A percentile compares a stretch with the other conserved stretches of the same genome.
Evolutionary conservation across 2,888 invertebrate genomes (phyloP).

Genomic region (Labia minor): DNA sequence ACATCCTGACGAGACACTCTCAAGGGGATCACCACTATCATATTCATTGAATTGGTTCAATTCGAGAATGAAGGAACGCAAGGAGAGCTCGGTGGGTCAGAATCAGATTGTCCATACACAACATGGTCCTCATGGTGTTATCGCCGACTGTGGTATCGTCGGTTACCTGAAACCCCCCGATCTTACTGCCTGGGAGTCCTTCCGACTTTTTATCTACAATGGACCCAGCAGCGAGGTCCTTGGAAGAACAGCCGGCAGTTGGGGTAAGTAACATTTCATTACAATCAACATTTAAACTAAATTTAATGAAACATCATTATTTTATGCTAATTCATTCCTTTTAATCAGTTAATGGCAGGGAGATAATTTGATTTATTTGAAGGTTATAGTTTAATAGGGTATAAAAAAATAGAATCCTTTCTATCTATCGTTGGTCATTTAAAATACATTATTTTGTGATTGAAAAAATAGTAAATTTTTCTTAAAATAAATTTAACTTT

Average conservation of each 20-base stretch:
- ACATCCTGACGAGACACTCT: too few species aligned
- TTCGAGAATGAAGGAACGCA: neutral
- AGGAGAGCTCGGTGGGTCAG: neutral
- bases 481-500: too few species aligned
- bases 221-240: slow-evolving; percentile 59
- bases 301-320: neutral
- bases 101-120: neutral
- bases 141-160: neutral
- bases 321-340: neutral
- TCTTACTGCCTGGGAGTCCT: slow-evolving; percentile 45
- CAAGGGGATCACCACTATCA: too few species aligned
- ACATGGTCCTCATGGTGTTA: neutral
- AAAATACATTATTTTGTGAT: too few species aligned
- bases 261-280: slow-evolving; percentile 68
- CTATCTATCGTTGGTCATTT: too few species aligned
- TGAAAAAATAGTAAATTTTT: too few species aligned
- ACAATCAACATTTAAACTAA: neutral
- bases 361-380: too few species aligned
- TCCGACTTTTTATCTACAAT: slow-evolving; percentile 64
- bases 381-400: too few species aligned
- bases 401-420: too few species aligned
- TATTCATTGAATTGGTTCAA: too few species aligned
- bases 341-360: too few species aligned
- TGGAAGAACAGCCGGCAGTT: slow-evolving; percentile 66
- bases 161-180: slow-evolving; percentile 51